phyloP scores from a whole-genome alignment of 92 coral and sea anemone genomes.

The Parazoanthus darwini region DNA sequence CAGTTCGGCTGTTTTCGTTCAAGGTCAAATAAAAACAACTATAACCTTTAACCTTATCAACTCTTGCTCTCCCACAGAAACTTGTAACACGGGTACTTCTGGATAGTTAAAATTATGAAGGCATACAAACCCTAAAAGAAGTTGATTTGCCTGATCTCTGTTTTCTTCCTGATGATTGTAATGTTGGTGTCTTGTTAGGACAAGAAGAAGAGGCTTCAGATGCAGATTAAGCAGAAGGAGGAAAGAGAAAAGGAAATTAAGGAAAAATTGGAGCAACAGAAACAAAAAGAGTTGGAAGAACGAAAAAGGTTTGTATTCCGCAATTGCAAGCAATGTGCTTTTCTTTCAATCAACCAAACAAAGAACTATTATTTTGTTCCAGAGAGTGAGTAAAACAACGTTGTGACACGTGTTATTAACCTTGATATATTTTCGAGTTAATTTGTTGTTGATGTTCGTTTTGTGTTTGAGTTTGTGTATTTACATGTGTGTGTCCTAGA shows the following conservation, averaged over 20 bases:
- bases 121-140: too few species aligned
- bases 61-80: too few species aligned
- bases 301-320: slow-evolving; percentile 71
- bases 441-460: neutral
- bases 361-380: too few species aligned
- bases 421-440: neutral
- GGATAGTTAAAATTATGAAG: too few species aligned
- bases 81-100: too few species aligned
- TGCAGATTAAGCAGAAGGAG: slow-evolving; percentile 80
- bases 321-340: neutral
- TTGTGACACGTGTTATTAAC: too few species aligned
- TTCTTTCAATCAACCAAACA: neutral
- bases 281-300: slow-evolving; percentile 76
- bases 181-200: slow-evolving; percentile 49
- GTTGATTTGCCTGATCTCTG: neutral
- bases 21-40: too few species aligned
- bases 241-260: slow-evolving; percentile 83
- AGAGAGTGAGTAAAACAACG: too few species aligned
- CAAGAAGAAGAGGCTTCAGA: slow-evolving; percentile 60
- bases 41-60: too few species aligned
- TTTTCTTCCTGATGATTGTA: neutral
- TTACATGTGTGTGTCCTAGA: too few species aligned
- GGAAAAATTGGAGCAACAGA: slow-evolving; percentile 76
- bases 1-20: too few species aligned
- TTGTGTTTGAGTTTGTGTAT: neutral